Evolutionary conservation across 2,888 invertebrate species (phyloP).

Genomic region (Yponomeuta cagnagella): DNA sequence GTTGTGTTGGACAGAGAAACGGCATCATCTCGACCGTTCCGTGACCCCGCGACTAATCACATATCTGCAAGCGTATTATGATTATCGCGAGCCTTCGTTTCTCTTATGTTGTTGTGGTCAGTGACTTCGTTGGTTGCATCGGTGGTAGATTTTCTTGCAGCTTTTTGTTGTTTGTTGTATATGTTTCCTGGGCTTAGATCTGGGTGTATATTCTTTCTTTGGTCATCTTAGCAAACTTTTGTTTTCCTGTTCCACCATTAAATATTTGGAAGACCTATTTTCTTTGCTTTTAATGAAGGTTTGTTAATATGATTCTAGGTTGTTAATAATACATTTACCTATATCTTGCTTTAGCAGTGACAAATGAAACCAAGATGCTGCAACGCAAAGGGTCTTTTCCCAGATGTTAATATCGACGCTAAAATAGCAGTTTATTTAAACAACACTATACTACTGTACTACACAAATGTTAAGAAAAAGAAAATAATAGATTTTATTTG

Average conservation of each 20-base stretch:
- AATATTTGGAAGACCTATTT: background rate
- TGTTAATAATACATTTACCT: too few relatives aligned
- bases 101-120: constrained; percentile 67
- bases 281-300: too few relatives aligned
- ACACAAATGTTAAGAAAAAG: too few relatives aligned
- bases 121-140: constrained; percentile 46
- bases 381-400: too few relatives aligned
- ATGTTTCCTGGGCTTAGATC: background rate
- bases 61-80: constrained; percentile 74
- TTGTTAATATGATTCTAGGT: too few relatives aligned
- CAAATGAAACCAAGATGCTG: too few relatives aligned
- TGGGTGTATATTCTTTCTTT: background rate
- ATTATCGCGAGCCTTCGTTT: constrained; percentile 68
- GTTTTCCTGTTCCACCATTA: background rate
- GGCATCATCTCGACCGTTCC: constrained; percentile 67
- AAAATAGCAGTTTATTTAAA: too few relatives aligned
- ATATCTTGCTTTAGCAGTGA: too few relatives aligned
- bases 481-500: too few relatives aligned
- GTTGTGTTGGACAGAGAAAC: constrained; percentile 32
- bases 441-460: too few relatives aligned
- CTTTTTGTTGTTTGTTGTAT: background rate
- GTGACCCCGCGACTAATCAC: constrained; percentile 72
- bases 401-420: too few relatives aligned
- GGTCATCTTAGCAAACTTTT: background rate
- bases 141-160: constrained; percentile 5